Conservation (phyloP, 2,113 vertebrate genomes). For the Hemichromis elongatus region DNA sequence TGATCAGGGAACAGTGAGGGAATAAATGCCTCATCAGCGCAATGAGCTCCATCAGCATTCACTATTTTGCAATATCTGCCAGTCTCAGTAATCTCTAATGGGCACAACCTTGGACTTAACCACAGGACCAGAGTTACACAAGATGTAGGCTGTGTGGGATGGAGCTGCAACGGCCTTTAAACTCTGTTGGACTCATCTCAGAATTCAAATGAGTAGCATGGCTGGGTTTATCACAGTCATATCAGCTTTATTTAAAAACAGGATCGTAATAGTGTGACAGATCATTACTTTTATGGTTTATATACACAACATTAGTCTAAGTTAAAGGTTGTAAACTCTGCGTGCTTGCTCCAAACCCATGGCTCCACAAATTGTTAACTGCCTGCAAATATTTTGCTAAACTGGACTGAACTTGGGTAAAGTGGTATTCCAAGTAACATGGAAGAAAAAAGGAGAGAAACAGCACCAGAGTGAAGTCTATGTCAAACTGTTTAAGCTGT, state of each 20-base stretch:
- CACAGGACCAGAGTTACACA: not conserved
- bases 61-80: not conserved
- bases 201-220: not conserved
- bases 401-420: not conserved
- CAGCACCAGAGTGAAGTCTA: not conserved
- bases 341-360: not conserved
- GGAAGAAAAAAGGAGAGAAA: not conserved
- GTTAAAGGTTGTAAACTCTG: not conserved
- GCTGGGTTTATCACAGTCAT: slow-evolving; percentile 5
- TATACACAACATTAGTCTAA: slow-evolving; percentile 11
- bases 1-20: not conserved
- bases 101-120: not conserved
- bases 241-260: slow-evolving; percentile 16
- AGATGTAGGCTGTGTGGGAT: not conserved
- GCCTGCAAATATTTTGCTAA: not conserved
- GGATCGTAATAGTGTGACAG: not conserved
- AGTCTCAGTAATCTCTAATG: not conserved
- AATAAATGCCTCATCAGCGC: not conserved
- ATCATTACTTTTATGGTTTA: slow-evolving; percentile 18
- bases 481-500: not conserved
- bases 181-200: not conserved
- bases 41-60: not conserved
- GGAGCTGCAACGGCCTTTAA: not conserved
- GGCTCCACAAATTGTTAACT: not conserved
- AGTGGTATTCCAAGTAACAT: not conserved